Evolutionary conservation across 2,113 vertebrate genomes (phyloP).

Genomic region (Bos javanicus): DNA sequence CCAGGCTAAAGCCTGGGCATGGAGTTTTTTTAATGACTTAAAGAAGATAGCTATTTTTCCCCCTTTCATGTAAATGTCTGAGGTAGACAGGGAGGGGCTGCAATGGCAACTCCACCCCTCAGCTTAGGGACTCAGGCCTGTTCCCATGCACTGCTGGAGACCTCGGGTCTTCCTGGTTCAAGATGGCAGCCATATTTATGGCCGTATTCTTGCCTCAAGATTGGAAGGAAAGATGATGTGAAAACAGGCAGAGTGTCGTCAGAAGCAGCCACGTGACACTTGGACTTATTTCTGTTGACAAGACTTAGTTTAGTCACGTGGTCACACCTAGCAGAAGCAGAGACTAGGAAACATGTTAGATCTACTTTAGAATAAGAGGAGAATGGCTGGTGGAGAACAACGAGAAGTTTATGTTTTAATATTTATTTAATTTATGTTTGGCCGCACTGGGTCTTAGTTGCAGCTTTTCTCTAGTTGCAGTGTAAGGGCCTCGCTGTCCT

Average conservation of each 20-base stretch:
- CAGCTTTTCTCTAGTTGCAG: background rate
- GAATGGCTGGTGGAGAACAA: background rate
- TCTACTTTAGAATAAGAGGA: background rate
- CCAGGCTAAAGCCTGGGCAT: no score
- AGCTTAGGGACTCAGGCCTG: background rate
- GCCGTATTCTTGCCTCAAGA: background rate
- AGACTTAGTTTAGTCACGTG: background rate
- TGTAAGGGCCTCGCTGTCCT: background rate
- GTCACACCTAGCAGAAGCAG: background rate
- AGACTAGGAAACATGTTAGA: background rate
- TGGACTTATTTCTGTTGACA: background rate
- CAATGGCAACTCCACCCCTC: fast-evolving
- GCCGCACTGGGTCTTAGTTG: background rate
- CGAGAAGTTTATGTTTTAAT: background rate
- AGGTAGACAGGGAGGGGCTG: background rate
- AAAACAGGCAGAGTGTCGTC: background rate
- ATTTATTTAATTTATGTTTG: background rate
- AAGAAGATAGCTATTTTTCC: background rate
- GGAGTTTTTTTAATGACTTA: background rate
- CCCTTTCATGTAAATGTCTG: background rate
- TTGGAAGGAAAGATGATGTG: background rate
- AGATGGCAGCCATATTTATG: fast-evolving
- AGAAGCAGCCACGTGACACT: fast-evolving
- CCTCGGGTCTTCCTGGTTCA: fast-evolving
- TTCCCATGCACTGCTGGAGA: no score